Conservation (phyloP, 2,797 vertebrate species). For the Decapterus maruadsi region DNA sequence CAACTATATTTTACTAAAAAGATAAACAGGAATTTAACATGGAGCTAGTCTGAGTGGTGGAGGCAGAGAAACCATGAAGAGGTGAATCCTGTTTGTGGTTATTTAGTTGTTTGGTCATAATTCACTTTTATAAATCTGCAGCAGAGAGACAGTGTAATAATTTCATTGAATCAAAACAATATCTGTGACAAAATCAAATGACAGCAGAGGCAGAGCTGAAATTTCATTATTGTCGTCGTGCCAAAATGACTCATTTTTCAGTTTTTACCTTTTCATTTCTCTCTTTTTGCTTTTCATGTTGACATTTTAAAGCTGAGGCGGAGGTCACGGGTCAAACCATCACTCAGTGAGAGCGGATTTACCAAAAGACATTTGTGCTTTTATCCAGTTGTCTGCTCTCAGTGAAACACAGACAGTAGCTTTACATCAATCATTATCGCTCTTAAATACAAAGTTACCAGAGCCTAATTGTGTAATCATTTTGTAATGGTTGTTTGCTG, state of each 20-base stretch:
- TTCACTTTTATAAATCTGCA: not conserved
- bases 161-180: not conserved
- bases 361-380: not conserved
- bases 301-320: slow-evolving; percentile 9
- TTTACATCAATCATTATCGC: too few relatives aligned
- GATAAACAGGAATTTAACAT: too few relatives aligned
- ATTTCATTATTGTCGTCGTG: not conserved
- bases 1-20: too few relatives aligned
- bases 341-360: not conserved
- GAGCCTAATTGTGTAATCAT: too few relatives aligned
- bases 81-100: too few relatives aligned
- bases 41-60: too few relatives aligned
- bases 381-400: not conserved
- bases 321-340: not conserved
- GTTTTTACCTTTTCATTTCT: not conserved
- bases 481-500: too few relatives aligned
- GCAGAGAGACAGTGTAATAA: not conserved
- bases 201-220: not conserved
- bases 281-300: not conserved
- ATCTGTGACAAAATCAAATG: not conserved
- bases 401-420: not conserved
- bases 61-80: too few relatives aligned
- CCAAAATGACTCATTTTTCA: not conserved
- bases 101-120: too few relatives aligned
- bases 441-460: too few relatives aligned